Evolutionary conservation across 2,113 vertebrate species (phyloP).

Genomic region (Pycnonotus jocosus): DNA sequence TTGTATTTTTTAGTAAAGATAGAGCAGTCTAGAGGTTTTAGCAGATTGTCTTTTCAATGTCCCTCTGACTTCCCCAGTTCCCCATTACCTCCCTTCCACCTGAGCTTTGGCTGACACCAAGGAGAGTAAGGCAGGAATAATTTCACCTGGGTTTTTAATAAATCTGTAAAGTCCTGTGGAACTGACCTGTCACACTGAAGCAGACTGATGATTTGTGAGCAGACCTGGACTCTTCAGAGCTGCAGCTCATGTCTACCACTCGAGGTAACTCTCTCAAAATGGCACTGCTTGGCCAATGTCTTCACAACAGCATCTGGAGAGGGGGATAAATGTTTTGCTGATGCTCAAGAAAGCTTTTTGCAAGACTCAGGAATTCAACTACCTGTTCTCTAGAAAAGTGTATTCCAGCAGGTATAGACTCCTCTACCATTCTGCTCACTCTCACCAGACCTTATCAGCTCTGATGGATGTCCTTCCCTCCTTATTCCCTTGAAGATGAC

Average conservation of each 20-base stretch:
- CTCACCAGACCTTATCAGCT: neutral
- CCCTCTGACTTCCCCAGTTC: neutral
- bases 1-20: neutral
- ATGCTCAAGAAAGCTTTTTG: neutral
- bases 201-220: neutral
- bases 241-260: neutral
- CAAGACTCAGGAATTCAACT: neutral
- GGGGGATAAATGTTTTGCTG: neutral
- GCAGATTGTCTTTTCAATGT: neutral
- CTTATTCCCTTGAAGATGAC: neutral
- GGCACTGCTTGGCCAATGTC: neutral
- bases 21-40: neutral
- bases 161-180: neutral
- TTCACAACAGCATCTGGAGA: neutral
- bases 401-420: neutral
- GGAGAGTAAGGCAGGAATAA: neutral
- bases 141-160: neutral
- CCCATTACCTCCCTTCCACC: neutral
- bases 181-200: neutral
- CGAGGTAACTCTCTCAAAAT: neutral
- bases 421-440: neutral
- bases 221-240: neutral
- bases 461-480: accelerated
- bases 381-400: neutral
- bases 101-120: neutral